phyloP scores from a whole-genome alignment of 2,113 vertebrate species.

The Psittacara wagleri region DNA sequence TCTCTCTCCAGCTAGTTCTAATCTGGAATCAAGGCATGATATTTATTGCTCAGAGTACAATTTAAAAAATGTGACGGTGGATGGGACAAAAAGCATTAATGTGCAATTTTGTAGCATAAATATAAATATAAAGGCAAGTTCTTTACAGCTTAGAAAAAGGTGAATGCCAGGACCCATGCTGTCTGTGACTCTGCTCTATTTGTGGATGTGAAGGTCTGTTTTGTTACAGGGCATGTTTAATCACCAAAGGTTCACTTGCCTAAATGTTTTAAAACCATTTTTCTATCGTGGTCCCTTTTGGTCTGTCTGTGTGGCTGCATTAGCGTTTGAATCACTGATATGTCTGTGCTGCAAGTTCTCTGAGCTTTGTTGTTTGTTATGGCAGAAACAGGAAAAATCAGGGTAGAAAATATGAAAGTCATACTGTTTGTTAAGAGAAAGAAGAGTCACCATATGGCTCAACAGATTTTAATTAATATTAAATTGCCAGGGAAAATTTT shows the following conservation, averaged over 20 bases:
- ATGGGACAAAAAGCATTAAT: background rate
- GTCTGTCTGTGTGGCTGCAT: background rate
- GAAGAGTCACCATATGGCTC: slow-evolving; percentile 39
- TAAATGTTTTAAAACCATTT: background rate
- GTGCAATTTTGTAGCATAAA: background rate
- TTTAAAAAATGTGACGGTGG: background rate
- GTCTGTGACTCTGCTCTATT: background rate
- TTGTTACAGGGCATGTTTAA: background rate
- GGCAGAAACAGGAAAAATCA: slow-evolving; percentile 7
- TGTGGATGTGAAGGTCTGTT: background rate
- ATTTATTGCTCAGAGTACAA: background rate
- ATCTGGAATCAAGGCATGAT: background rate
- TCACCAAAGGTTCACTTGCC: background rate
- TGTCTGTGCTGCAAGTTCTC: background rate
- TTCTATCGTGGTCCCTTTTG: background rate
- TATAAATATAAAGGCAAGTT: background rate
- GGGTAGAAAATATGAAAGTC: slow-evolving; percentile 14
- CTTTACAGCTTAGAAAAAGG: background rate
- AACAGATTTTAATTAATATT: slow-evolving; percentile 64
- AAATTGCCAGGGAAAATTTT: slow-evolving; percentile 18
- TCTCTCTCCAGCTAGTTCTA: background rate
- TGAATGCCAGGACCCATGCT: background rate
- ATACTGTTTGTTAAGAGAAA: slow-evolving; percentile 51
- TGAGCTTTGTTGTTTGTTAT: slow-evolving; percentile 35
- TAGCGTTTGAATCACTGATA: background rate